Evolutionary conservation across 1,140 invertebrate genomes (phyloP).

Genomic region (Eurosta solidaginis): DNA sequence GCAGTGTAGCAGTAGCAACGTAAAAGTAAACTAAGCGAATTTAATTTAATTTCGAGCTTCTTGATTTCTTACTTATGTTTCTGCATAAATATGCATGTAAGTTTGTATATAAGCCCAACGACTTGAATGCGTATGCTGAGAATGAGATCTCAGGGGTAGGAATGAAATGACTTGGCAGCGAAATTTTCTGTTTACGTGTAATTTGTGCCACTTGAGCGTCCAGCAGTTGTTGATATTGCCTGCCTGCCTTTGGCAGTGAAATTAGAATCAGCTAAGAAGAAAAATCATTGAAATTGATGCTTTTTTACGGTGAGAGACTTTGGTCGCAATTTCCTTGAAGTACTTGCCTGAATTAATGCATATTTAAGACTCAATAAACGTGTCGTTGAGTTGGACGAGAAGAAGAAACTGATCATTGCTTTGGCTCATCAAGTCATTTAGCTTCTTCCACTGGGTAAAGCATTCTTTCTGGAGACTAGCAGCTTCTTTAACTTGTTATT

Average conservation of each 20-base stretch:
- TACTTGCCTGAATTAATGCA: slow-evolving; percentile 28
- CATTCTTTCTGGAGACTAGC: too few species aligned
- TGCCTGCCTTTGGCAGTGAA: not conserved
- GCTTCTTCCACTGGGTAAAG: not conserved
- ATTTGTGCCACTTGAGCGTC: not conserved
- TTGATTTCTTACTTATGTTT: too few species aligned
- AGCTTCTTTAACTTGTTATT: too few species aligned
- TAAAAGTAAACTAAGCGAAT: slow-evolving; percentile 37
- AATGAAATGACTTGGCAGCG: not conserved
- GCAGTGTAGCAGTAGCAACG: too few species aligned
- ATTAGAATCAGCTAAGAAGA: not conserved
- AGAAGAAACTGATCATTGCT: not conserved
- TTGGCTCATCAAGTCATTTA: not conserved
- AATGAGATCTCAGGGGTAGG: too few species aligned
- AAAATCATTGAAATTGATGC: not conserved
- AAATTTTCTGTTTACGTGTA: not conserved
- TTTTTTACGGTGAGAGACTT: not conserved
- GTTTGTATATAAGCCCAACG: not conserved
- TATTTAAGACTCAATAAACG: slow-evolving; percentile 32
- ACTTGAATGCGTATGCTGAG: not conserved
- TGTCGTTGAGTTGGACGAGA: slow-evolving; percentile 3
- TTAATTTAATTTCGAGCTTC: slow-evolving; percentile 38
- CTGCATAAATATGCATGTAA: not conserved
- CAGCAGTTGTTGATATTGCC: not conserved
- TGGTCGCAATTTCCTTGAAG: not conserved